Conservation (phyloP, 1,140 invertebrate genomes). For the Brachionus asplanchnoidis region DNA sequence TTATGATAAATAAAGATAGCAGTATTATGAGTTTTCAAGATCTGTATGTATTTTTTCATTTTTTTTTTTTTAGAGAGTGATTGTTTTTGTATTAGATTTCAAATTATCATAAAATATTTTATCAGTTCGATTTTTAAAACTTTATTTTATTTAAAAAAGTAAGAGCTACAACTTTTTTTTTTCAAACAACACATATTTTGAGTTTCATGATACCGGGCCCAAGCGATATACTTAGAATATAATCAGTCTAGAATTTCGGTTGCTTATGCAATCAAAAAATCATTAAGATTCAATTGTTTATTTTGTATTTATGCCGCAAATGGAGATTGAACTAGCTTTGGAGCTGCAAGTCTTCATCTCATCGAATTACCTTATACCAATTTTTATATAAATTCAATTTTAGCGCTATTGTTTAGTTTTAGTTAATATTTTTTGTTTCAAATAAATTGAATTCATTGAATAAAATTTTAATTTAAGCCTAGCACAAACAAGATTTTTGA, state of each 20-base stretch:
- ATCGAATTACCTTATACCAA: not conserved
- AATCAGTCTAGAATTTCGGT: not conserved
- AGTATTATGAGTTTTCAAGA: not conserved
- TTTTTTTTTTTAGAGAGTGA: not conserved
- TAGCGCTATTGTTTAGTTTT: too few relatives aligned
- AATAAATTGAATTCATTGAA: too few relatives aligned
- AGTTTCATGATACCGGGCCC: not conserved
- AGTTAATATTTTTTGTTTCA: too few relatives aligned
- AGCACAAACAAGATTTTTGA: too few relatives aligned
- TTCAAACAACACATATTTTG: not conserved
- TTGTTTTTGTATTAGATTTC: constrained; percentile 12
- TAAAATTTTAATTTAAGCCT: too few relatives aligned
- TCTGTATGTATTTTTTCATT: not conserved
- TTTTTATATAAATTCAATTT: too few relatives aligned
- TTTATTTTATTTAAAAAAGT: not conserved
- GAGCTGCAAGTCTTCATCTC: not conserved
- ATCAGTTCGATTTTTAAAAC: constrained; percentile 12
- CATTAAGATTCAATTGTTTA: not conserved
- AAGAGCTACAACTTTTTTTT: not conserved
- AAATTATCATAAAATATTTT: constrained; percentile 37
- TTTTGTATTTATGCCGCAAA: not conserved
- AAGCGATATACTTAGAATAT: not conserved
- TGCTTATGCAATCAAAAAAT: constrained; percentile 2
- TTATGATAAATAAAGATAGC: constrained; percentile 2
- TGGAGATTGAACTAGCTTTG: not conserved